Base-by-base conservation (phyloP, 2,113 vertebrate genomes). In the Peromyscus leucopus region DNA sequence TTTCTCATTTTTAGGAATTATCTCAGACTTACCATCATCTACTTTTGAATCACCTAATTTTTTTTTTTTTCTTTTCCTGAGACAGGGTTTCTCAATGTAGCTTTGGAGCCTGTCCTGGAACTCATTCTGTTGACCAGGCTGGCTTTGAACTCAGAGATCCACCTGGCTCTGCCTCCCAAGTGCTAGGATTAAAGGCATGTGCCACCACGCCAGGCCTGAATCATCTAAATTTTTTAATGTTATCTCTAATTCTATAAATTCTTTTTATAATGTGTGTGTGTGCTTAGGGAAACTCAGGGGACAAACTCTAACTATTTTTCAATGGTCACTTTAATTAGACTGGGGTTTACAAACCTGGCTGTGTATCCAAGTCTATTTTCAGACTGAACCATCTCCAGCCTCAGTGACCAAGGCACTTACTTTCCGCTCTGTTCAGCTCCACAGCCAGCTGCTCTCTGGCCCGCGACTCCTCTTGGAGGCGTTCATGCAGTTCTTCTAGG, bases 401-500 rank as follows among this genome's bases (percentile, higher is more conserved):
- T 71, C 46, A 61, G 69, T 11, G 69, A 82, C 69, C 57, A 61
- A n/a, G 46, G 13, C 82, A 83, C 99, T 97, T 91, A 99, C 99
- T 98, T 98, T 99, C 99, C 16, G 99, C 99, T 89, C 98, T 99
- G 95, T 99, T 99, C 31, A 99, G 99, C 87, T 99, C 99, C 98
- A 99, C 98, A 51, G 99, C 99, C 98, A 99, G 98, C 95, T 99
- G 99, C 97, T 99, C 99, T 71, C 99, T 99, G 31, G 99, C 98
- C 91, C 98, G 98, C 55, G 92, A 98, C 99, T 99, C 99, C 97
- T 99, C 99, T 3, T 97, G 95, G 92, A 99, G 97, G 92, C 98
- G 98, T 94, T 99, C 99, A 98, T 99, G 99, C 51, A 99, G 98
- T 94, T 99, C 99, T 93, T 99, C 99, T 95, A 99, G 99, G 97